These are phyloP conservation scores for Macrotrachela quadricornifera DNA, from an alignment of 1,140 invertebrate species.

Conservation along the genomic window DNA sequence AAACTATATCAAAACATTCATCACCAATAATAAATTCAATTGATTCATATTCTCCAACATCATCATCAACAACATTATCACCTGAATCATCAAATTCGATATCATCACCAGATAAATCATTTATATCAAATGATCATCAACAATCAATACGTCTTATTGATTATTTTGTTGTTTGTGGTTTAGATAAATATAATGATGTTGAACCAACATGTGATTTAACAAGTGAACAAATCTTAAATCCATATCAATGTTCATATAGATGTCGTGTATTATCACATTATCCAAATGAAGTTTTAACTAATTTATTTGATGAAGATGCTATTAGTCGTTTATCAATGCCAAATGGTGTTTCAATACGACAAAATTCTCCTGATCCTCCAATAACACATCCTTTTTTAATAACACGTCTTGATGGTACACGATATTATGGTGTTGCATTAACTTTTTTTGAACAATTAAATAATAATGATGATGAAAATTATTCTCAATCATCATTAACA, in stretches of 20 bases:
- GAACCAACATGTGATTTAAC: conserved; percentile 51
- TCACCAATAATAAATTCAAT: too few relatives aligned
- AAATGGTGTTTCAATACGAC: conserved; percentile 56
- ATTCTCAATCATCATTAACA: conserved; percentile 9
- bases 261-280: conserved; percentile 77
- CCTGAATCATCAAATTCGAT: too few relatives aligned
- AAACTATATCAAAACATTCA: too few relatives aligned
- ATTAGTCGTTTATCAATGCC: conserved; percentile 47
- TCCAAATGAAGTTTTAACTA: conserved; percentile 64
- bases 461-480: conserved; percentile 9
- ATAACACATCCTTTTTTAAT: conserved; percentile 89
- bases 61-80: too few relatives aligned
- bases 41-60: too few relatives aligned
- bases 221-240: conserved; percentile 39
- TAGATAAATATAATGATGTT: conserved; percentile 69
- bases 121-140: too few relatives aligned
- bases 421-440: conserved; percentile 73
- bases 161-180: conserved; percentile 88
- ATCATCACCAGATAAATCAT: too few relatives aligned
- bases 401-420: conserved; percentile 77
- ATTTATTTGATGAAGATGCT: conserved; percentile 77
- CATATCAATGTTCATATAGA: conserved; percentile 76
- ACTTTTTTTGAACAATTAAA: conserved; percentile 59
- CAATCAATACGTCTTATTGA: conserved; percentile 43
- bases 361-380: conserved; percentile 35